These are phyloP conservation scores for Siderastrea radians DNA, from an alignment of 92 coral and sea anemone species.

Conservation along the genomic window DNA sequence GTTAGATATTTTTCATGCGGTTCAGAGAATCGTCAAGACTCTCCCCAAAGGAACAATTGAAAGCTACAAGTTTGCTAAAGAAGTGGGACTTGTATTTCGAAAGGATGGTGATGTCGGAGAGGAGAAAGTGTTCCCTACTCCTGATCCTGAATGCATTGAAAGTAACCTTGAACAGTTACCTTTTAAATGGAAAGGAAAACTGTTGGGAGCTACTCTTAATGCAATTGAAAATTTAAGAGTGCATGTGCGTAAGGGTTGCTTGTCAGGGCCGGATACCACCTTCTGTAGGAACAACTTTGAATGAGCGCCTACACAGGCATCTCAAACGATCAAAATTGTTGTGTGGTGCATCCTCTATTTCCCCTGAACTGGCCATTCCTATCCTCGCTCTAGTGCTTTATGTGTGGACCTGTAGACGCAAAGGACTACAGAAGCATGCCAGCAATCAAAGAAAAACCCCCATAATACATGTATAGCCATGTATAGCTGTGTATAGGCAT, in stretches of 20 bases:
- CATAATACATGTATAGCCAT: not conserved
- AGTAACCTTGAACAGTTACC: conserved; percentile 21
- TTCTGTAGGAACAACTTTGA: conserved; percentile 53
- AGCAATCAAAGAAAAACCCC: conserved; percentile 30
- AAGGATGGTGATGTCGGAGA: conserved; percentile 19
- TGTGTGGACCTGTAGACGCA: conserved; percentile 43
- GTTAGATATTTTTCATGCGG: no score
- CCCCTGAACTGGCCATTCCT: conserved; percentile 64
- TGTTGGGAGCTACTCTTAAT: no score
- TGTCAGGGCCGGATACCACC: conserved; percentile 56
- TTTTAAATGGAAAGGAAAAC: no score
- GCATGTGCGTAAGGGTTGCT: conserved; percentile 10
- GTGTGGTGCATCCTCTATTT: conserved; percentile 40
- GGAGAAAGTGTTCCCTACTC: conserved; percentile 31
- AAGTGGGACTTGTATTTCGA: conserved; percentile 22
- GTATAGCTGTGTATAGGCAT: no score
- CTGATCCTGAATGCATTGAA: conserved; percentile 49
- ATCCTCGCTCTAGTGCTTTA: conserved; percentile 31
- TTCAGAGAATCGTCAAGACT: no score
- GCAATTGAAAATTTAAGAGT: no score
- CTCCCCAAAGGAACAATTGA: no score
- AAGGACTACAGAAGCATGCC: conserved; percentile 26
- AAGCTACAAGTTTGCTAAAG: no score
- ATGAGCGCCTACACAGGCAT: conserved; percentile 44
- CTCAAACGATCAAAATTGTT: conserved; percentile 43